Evolutionary conservation across 2,888 invertebrate genomes (phyloP).

Genomic region (Clunio marinus): DNA sequence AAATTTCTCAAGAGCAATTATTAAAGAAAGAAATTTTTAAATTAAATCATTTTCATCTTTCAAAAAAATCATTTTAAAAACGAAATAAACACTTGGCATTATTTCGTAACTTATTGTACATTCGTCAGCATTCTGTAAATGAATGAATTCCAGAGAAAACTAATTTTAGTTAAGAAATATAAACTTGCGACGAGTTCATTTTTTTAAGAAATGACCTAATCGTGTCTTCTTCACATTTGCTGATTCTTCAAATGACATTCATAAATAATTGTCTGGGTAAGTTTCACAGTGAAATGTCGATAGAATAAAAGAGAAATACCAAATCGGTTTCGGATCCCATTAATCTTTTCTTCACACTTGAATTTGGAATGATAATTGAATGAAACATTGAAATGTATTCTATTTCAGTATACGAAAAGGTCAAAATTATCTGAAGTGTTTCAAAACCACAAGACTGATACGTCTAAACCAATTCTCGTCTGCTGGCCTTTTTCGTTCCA

Average conservation of each 20-base stretch:
- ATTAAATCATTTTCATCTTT: too few species aligned
- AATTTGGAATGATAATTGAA: conserved; percentile 26
- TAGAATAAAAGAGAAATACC: not conserved
- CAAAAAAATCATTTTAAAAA: too few species aligned
- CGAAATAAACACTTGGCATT: too few species aligned
- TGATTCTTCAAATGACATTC: not conserved
- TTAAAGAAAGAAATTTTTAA: too few species aligned
- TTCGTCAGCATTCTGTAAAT: too few species aligned
- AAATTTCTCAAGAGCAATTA: too few species aligned
- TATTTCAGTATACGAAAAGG: not conserved
- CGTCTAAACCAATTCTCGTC: conserved; percentile 9
- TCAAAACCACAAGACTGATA: not conserved
- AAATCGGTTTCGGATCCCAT: not conserved
- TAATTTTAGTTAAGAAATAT: not conserved
- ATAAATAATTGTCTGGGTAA: not conserved
- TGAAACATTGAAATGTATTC: conserved; percentile 14
- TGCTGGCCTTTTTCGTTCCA: not conserved
- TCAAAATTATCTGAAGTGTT: not conserved
- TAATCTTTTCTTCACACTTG: not conserved
- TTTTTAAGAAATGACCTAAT: conserved; percentile 2
- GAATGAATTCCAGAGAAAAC: too few species aligned
- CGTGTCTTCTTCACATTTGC: conserved; percentile 1
- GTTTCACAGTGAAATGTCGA: not conserved
- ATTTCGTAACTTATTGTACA: too few species aligned
- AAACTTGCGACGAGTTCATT: too few species aligned